Conservation (phyloP, 2,797 vertebrate species). For the Morelia viridis region DNA sequence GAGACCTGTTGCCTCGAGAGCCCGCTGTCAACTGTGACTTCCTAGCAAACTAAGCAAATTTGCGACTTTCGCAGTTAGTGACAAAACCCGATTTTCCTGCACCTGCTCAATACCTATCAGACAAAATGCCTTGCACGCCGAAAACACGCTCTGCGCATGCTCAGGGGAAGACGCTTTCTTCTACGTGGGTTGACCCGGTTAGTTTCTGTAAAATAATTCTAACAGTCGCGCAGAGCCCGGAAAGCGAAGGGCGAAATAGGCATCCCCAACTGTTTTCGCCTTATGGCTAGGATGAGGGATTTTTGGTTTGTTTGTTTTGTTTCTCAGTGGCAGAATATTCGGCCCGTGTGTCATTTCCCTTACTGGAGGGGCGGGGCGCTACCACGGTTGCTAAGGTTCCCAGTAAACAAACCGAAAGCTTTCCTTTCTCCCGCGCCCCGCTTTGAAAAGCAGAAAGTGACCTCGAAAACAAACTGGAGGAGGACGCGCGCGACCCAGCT, state of each 20-base stretch:
- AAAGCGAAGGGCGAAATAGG: background rate
- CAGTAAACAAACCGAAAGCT: background rate
- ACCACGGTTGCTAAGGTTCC: background rate
- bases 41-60: background rate
- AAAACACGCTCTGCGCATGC: background rate
- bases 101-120: background rate
- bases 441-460: background rate
- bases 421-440: accelerated
- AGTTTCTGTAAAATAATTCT: background rate
- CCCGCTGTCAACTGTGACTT: background rate
- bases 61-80: background rate
- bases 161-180: background rate
- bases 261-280: background rate
- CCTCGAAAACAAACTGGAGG: background rate
- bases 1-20: background rate
- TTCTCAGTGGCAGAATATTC: background rate
- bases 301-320: background rate
- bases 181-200: background rate
- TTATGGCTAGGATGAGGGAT: background rate
- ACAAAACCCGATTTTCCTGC: background rate
- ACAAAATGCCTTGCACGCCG: background rate
- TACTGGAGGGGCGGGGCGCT: accelerated
- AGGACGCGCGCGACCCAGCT: background rate
- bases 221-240: background rate
- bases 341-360: no score